phyloP scores from a whole-genome alignment of 2,797 vertebrate species.

The Anas acuta region DNA sequence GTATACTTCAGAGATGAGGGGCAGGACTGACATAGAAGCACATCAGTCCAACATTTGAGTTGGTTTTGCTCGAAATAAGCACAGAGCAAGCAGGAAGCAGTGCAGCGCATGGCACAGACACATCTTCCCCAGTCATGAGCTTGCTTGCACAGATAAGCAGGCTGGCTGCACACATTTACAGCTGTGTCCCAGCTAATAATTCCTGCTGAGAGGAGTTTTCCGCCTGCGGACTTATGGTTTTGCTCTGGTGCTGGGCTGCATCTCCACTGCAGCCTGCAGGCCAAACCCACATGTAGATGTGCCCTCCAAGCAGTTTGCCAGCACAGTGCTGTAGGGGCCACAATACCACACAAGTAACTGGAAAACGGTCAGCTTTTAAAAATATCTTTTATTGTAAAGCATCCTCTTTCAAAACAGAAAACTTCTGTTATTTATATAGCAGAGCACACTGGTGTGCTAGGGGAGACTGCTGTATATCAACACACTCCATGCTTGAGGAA shows the following conservation, averaged over 20 bases:
- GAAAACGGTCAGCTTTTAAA: background rate
- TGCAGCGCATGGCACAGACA: background rate
- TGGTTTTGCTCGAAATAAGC: background rate
- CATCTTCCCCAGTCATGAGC: background rate
- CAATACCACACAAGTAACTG: background rate
- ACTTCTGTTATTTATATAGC: background rate
- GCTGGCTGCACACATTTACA: background rate
- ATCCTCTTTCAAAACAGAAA: background rate
- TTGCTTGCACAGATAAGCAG: background rate
- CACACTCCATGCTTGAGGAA: background rate
- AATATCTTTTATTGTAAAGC: background rate
- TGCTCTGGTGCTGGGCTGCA: background rate
- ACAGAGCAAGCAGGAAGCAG: background rate
- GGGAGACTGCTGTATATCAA: background rate
- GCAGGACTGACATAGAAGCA: background rate
- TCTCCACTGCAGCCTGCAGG: background rate
- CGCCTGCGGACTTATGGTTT: fast-evolving
- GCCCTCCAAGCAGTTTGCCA: background rate
- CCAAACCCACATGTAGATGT: background rate
- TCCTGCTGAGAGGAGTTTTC: background rate
- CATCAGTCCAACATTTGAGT: fast-evolving
- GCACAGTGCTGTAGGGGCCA: background rate
- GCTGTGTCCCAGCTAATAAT: background rate
- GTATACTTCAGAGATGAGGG: background rate
- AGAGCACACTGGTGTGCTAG: fast-evolving